Base-by-base conservation (phyloP, 2,113 vertebrate genomes). In the Pristiophorus japonicus region DNA sequence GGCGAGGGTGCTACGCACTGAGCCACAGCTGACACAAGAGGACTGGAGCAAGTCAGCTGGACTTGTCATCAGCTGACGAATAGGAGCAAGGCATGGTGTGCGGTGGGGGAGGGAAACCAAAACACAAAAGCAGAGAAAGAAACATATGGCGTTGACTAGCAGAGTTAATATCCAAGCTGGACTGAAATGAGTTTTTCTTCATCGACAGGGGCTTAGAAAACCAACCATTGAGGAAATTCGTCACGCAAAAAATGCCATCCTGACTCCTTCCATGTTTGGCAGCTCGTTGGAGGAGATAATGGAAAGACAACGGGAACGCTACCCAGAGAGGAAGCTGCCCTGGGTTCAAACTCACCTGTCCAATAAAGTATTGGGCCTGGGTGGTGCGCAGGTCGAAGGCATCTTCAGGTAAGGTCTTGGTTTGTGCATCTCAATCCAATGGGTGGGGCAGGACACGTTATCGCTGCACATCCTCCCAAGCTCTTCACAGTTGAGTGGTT, bases 291-390 rank as follows among this genome's bases (percentile, higher is more conserved):
- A 98, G 95, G 98, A 99, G 96, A 98, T 99, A 95, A 98, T 99
- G 98, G 97, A 98, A 96, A 96, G 98, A 95, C 98, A 99, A 96
- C 97, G 97, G 24, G 97, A 98, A 95, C 97, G 98, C 91, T 98
- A 98, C 96, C 98, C 98, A 0, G 97, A 98, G 95, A 97, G 98
- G 95, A 98, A 97, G 95, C 97, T 99, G 96, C 98, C 98, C 51
- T 99, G 98, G 98, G 98, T 98, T 95, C 98, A 99, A 97, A 98
- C 98, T 2, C 98, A 99, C 97, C 98, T 99, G 0, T 99, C 98
- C 0, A 98, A 98, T 97, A 98, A 98, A 51, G 98, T 99, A 59
- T 97, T 99, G 96, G 97, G 97, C 55, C 96, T 99, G 96, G 98
- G 98, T 11, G 98, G 98, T 78, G 98, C 98, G 85, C 98, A 98